Conservation (phyloP, 2,113 vertebrate genomes). For the Procapra przewalskii region DNA sequence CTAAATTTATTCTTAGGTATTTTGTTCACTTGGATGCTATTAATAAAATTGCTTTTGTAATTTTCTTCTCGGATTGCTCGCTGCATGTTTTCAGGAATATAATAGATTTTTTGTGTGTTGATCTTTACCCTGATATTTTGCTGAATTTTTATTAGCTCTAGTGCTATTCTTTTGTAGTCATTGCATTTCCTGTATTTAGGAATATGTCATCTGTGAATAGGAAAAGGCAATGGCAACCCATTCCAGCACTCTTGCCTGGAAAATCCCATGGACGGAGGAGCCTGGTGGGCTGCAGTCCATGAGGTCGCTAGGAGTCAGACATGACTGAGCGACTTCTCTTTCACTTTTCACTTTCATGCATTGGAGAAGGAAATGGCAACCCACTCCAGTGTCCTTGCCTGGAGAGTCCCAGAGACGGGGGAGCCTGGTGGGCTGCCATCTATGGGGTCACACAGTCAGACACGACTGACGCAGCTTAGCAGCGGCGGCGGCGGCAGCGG, state of each 20-base stretch:
- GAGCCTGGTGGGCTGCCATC: no score
- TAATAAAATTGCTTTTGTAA: background rate
- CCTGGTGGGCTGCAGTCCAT: no score
- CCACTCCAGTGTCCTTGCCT: no score
- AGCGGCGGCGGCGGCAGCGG: fast-evolving
- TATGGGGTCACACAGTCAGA: no score
- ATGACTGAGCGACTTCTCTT: no score
- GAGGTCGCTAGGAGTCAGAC: no score
- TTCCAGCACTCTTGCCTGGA: no score
- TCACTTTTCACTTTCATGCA: no score
- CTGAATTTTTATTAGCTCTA: background rate
- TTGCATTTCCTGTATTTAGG: background rate
- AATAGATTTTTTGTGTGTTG: background rate
- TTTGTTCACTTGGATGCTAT: background rate
- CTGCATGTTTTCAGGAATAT: background rate
- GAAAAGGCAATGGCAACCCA: no score
- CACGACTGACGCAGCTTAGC: no score
- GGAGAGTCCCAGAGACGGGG: fast-evolving
- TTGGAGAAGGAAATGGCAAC: no score
- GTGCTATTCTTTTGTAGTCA: background rate
- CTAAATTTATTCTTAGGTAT: background rate
- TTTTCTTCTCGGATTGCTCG: background rate
- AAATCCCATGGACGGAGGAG: no score
- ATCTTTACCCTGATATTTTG: background rate
- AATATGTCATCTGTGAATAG: background rate